A percentile compares a stretch with the other conserved stretches of the same genome.
phyloP scores from a whole-genome alignment of 2,797 vertebrate species.

The Brachyalestes nurse region DNA sequence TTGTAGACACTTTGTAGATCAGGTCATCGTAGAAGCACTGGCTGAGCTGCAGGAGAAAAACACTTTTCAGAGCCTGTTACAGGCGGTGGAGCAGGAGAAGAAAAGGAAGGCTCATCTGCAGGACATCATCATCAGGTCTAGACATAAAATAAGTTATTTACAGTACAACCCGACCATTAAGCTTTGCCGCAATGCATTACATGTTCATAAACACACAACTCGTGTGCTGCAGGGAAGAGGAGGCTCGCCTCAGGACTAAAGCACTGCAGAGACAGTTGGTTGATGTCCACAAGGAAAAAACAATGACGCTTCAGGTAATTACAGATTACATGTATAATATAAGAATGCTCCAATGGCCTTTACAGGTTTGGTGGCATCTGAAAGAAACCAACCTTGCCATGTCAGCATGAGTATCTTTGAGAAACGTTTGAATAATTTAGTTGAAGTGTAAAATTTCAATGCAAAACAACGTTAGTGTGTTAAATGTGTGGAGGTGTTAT shows the following conservation, averaged over 20 bases:
- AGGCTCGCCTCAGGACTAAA: conserved; percentile 71
- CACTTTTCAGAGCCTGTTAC: conserved; percentile 76
- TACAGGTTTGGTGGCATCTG: not conserved
- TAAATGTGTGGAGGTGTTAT: no score
- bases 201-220: not conserved
- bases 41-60: conserved; percentile 75
- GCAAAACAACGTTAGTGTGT: no score
- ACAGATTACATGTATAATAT: not conserved
- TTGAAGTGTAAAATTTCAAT: no score
- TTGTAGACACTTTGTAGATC: conserved; percentile 78
- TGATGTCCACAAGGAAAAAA: conserved; percentile 75
- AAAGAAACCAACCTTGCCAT: not conserved
- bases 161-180: not conserved
- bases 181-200: not conserved
- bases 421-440: no score
- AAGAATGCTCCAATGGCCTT: no score
- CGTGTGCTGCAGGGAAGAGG: conserved; percentile 74
- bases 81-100: conserved; percentile 72
- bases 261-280: conserved; percentile 75
- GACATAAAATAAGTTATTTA: not conserved
- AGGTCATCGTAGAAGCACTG: conserved; percentile 70
- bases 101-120: conserved; percentile 68
- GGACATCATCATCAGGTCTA: conserved; percentile 77
- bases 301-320: conserved; percentile 79
- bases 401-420: no score